Percentiles rank a stretch among this genome's conserved stretches.
Evolutionary conservation across 2,797 vertebrate genomes (phyloP).

Genomic region (Bovichtus diacanthus): DNA sequence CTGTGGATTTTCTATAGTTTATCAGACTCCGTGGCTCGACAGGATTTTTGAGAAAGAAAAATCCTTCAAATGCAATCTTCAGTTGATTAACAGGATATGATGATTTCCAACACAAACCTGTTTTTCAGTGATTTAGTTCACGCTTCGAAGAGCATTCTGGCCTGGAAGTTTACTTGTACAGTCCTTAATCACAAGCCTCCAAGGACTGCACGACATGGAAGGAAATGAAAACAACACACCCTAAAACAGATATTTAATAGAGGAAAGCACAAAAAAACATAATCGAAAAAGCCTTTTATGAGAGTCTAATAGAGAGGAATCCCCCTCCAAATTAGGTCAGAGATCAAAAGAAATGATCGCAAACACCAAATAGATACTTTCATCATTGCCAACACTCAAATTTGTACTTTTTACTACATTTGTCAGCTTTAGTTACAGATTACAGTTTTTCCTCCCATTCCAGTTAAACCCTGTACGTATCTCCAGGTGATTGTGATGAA

Average conservation of each 20-base stretch:
- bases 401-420: too few species aligned
- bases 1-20: constrained; percentile 91
- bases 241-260: background rate
- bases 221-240: constrained; percentile 3
- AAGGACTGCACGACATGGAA: background rate
- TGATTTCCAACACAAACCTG: constrained; percentile 44
- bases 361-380: too few species aligned
- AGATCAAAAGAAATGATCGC: background rate
- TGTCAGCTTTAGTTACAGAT: too few species aligned
- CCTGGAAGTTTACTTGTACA: background rate
- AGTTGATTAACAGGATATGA: constrained; percentile 78
- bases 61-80: constrained; percentile 84
- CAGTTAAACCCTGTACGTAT: too few species aligned
- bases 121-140: constrained; percentile 52
- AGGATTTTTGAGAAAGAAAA: constrained; percentile 77
- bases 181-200: constrained; percentile 12
- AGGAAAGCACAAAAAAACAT: background rate
- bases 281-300: too few species aligned
- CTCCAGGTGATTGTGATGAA: too few species aligned
- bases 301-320: background rate
- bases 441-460: too few species aligned
- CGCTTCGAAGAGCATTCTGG: background rate
- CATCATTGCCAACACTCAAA: too few species aligned
- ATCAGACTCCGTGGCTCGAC: constrained; percentile 84
- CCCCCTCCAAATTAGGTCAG: background rate